A percentile compares a stretch with the other conserved stretches of the same genome.
phyloP scores from a whole-genome alignment of 2,113 vertebrate species.

The Oryzias melastigma region DNA sequence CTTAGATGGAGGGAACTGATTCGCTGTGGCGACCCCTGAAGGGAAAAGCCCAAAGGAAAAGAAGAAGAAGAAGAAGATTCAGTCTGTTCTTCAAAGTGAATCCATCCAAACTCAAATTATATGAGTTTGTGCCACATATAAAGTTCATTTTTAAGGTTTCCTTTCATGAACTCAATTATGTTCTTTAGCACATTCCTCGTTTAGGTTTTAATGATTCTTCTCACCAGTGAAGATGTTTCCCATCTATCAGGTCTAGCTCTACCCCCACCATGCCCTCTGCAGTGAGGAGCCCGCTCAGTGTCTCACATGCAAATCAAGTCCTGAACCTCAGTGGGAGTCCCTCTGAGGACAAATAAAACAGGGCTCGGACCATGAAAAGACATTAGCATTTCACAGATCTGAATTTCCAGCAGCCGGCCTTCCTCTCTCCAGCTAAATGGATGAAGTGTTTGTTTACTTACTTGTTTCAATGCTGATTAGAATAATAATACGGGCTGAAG shows the following conservation, averaged over 20 bases:
- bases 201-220: too few relatives aligned
- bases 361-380: slow-evolving; percentile 62
- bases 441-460: slow-evolving; percentile 75
- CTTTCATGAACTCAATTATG: too few relatives aligned
- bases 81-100: too few relatives aligned
- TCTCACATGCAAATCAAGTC: slow-evolving; percentile 69
- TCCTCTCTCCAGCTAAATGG: slow-evolving; percentile 64
- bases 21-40: too few relatives aligned
- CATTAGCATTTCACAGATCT: slow-evolving; percentile 77
- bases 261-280: slow-evolving; percentile 24
- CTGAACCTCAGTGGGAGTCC: slow-evolving; percentile 52
- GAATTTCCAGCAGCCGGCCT: slow-evolving; percentile 53
- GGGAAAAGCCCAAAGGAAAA: too few relatives aligned
- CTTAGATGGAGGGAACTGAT: too few relatives aligned
- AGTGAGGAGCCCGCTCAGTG: slow-evolving; percentile 47
- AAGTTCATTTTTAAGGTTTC: too few relatives aligned
- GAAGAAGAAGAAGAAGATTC: too few relatives aligned
- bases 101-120: too few relatives aligned
- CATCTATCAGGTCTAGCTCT: slow-evolving; percentile 38
- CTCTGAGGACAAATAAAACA: slow-evolving; percentile 63
- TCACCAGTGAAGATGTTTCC: neutral
- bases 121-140: too few relatives aligned
- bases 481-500: slow-evolving; percentile 66
- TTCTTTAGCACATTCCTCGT: too few relatives aligned
- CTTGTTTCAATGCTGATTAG: slow-evolving; percentile 72